Evolutionary conservation across 2,113 vertebrate genomes (phyloP).

Genomic region (Cheilinus undulatus): DNA sequence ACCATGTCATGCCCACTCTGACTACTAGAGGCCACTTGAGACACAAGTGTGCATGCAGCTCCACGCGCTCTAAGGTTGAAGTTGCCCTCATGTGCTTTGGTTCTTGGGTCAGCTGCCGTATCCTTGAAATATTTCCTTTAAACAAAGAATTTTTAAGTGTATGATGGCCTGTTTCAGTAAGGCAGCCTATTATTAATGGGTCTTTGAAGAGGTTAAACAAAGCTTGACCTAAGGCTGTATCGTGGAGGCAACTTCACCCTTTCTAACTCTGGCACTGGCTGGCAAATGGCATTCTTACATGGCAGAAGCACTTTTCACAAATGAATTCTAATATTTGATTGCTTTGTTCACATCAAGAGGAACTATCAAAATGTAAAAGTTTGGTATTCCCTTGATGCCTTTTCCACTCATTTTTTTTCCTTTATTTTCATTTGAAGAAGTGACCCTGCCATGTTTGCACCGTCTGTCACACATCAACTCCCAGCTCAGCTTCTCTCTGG

Average conservation of each 20-base stretch:
- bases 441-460: slow-evolving; percentile 71
- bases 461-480: slow-evolving; percentile 51
- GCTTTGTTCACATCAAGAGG: slow-evolving; percentile 53
- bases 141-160: slow-evolving; percentile 1
- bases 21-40: slow-evolving; percentile 69
- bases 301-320: slow-evolving; percentile 71
- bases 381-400: slow-evolving; percentile 60
- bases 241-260: slow-evolving; percentile 72
- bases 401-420: neutral
- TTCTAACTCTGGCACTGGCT: slow-evolving; percentile 60
- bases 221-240: slow-evolving; percentile 58
- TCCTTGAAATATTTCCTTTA: slow-evolving; percentile 17
- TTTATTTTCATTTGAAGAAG: slow-evolving; percentile 57
- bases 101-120: slow-evolving; percentile 64
- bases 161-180: neutral
- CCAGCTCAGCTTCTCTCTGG: slow-evolving; percentile 59
- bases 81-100: slow-evolving; percentile 64
- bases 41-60: slow-evolving; percentile 74
- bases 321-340: slow-evolving; percentile 32
- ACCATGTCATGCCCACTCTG: slow-evolving; percentile 76
- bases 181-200: neutral
- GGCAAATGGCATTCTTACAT: slow-evolving; percentile 67
- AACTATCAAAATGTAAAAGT: slow-evolving; percentile 48
- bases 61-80: slow-evolving; percentile 63
- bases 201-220: slow-evolving; percentile 21